Evolutionary conservation across 2,888 invertebrate genomes (phyloP).

Genomic region (Drosophila phalerata): DNA sequence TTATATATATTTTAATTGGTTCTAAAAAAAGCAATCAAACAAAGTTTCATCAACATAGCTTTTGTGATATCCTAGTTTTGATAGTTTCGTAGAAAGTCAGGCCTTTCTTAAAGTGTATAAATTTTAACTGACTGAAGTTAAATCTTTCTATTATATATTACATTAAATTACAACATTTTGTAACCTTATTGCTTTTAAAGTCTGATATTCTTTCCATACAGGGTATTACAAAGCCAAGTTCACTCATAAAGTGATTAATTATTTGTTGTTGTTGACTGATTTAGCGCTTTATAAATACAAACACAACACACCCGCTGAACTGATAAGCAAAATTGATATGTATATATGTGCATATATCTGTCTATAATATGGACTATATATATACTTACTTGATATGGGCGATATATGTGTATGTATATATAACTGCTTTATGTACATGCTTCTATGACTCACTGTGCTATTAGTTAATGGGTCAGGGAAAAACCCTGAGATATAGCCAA

Average conservation of each 20-base stretch:
- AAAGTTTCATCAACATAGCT: background rate
- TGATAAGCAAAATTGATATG: constrained; percentile 34
- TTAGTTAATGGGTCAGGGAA: constrained; percentile 19
- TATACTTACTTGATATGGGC: background rate
- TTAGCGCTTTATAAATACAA: constrained; percentile 1
- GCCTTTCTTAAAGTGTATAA: background rate
- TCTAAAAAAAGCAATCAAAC: background rate
- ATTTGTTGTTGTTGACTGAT: background rate
- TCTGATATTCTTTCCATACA: background rate
- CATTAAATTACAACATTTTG: background rate
- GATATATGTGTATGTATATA: constrained; percentile 1
- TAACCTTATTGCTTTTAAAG: background rate
- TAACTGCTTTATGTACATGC: background rate
- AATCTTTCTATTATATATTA: background rate
- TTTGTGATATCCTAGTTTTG: background rate
- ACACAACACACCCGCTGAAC: background rate
- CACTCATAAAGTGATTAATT: background rate
- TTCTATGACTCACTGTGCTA: constrained; percentile 17
- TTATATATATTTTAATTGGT: background rate
- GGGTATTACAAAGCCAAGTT: constrained; percentile 8
- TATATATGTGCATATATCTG: background rate
- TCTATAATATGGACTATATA: constrained; percentile 8
- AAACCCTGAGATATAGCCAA: constrained; percentile 9
- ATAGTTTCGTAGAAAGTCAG: background rate
- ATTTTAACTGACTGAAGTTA: background rate